Evolutionary conservation across 2,113 vertebrate species (phyloP).

Genomic region (Alexandromys fortis): DNA sequence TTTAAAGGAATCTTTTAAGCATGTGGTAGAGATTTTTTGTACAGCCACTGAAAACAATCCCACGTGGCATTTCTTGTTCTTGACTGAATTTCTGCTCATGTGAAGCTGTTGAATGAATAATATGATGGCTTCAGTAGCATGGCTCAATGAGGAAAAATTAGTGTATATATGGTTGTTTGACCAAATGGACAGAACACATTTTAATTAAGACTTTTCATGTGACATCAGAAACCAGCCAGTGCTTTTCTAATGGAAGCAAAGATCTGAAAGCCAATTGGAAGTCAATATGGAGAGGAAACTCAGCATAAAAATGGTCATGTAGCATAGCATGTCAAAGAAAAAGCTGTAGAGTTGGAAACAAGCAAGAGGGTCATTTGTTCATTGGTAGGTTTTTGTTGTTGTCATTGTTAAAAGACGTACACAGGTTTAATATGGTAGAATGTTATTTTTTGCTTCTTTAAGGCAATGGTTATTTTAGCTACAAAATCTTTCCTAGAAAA

Average conservation of each 20-base stretch:
- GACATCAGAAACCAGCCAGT: neutral
- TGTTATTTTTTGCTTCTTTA: neutral
- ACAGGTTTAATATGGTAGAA: neutral
- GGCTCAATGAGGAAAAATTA: neutral
- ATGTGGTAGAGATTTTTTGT: neutral
- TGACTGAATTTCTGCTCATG: slow-evolving; percentile 19
- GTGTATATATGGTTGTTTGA: neutral
- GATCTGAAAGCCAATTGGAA: slow-evolving; percentile 16
- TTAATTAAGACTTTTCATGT: slow-evolving; percentile 13
- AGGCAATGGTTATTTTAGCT: neutral
- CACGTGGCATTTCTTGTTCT: neutral
- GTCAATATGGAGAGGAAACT: neutral
- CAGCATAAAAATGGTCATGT: neutral
- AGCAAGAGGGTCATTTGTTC: neutral
- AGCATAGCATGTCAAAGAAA: neutral
- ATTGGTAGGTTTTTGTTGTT: neutral
- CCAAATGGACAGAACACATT: neutral
- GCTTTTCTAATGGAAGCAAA: neutral
- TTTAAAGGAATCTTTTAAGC: slow-evolving; percentile 20
- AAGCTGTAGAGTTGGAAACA: neutral
- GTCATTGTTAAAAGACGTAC: neutral
- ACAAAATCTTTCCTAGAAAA: neutral
- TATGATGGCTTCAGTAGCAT: neutral
- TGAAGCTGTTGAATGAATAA: neutral
- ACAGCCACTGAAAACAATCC: neutral